Conservation (phyloP, 2,797 vertebrate genomes). For the Syngnathus rostellatus region DNA sequence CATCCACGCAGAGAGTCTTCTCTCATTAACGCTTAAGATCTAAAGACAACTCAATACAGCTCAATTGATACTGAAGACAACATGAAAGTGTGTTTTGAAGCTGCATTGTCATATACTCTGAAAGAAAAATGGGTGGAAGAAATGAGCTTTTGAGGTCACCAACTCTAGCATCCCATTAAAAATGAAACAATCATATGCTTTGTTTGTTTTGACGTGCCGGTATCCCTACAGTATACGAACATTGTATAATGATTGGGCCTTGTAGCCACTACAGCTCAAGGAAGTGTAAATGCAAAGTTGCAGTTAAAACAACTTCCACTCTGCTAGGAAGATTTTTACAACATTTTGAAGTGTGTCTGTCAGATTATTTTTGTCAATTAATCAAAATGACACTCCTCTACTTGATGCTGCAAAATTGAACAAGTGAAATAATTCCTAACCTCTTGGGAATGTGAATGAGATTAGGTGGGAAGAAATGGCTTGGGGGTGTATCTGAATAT, state of each 20-base stretch:
- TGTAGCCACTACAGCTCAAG: not conserved
- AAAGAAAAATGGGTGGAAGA: slow-evolving; percentile 15
- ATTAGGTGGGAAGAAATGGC: not conserved
- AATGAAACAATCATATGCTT: not conserved
- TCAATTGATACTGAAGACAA: slow-evolving; percentile 44
- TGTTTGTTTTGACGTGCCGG: not conserved
- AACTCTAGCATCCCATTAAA: not conserved
- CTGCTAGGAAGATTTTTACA: not conserved
- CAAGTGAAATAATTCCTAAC: not conserved
- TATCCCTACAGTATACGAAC: not conserved
- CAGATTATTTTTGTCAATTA: not conserved
- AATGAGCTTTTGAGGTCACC: slow-evolving; percentile 15
- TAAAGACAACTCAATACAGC: slow-evolving; percentile 36
- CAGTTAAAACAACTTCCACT: not conserved
- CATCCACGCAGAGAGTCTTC: slow-evolving; percentile 17
- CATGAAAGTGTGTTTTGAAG: slow-evolving; percentile 38
- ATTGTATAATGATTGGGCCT: not conserved
- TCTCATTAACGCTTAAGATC: slow-evolving; percentile 40
- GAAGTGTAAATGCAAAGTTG: not conserved
- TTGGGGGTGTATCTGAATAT: not conserved
- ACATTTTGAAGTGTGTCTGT: not conserved
- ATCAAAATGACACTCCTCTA: not conserved
- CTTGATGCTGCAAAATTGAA: not conserved
- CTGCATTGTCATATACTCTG: slow-evolving; percentile 14
- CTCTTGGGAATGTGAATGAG: not conserved